Conservation (phyloP, 2,113 vertebrate genomes). For the Speoplatyrhinus poulsoni region DNA sequence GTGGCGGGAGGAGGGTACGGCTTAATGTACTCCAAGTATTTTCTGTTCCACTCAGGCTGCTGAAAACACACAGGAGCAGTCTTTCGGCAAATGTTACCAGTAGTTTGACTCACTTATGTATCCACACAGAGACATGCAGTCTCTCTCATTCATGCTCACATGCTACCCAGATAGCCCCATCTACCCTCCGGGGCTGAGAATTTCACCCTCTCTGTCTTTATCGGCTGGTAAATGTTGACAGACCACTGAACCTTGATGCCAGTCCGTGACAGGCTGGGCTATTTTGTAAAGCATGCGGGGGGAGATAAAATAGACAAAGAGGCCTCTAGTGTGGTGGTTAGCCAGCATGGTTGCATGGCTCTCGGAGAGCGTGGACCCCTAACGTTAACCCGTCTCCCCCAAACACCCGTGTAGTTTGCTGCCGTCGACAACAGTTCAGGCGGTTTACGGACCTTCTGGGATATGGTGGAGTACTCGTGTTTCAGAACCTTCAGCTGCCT, state of each 20-base stretch:
- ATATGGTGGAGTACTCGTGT: constrained; percentile 48
- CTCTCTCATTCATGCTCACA: constrained; percentile 24
- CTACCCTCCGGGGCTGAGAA: constrained; percentile 82
- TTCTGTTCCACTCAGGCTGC: constrained; percentile 84
- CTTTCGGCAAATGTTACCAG: constrained; percentile 83
- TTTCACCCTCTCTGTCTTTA: constrained; percentile 89
- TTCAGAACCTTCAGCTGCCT: constrained; percentile 19
- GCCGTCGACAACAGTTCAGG: constrained; percentile 27
- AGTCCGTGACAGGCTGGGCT: constrained; percentile 84
- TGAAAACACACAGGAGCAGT: constrained; percentile 88
- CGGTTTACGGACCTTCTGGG: constrained; percentile 53
- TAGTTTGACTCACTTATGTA: background rate
- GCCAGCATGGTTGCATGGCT: constrained; percentile 64
- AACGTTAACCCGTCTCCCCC: constrained; percentile 33
- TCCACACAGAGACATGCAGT: background rate
- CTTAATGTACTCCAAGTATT: constrained; percentile 87
- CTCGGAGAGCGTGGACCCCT: constrained; percentile 35
- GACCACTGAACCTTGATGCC: constrained; percentile 89
- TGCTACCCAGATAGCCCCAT: constrained; percentile 69
- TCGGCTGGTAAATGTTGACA: constrained; percentile 89
- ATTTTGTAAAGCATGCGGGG: constrained; percentile 76
- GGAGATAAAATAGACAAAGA: constrained; percentile 49
- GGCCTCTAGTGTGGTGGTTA: constrained; percentile 70
- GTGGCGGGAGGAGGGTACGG: constrained; percentile 48
- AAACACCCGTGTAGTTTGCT: constrained; percentile 13